These are phyloP conservation scores for Thalassaphorura encarpata DNA, from an alignment of 1,140 invertebrate species.

Conservation along the genomic window DNA sequence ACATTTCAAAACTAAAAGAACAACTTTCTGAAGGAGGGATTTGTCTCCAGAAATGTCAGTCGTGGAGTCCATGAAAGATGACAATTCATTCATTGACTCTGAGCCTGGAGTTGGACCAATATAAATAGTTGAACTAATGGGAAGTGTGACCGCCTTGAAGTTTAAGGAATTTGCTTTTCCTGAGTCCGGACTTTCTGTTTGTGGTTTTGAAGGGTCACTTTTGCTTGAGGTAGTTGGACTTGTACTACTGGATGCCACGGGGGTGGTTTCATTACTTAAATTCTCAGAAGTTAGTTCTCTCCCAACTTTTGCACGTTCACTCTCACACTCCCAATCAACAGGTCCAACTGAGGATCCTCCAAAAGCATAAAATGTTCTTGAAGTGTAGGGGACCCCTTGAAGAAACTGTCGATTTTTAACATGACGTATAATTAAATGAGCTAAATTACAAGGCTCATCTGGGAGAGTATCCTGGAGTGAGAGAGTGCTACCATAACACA, in stretches of 20 bases:
- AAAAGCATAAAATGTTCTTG: constrained; percentile 44
- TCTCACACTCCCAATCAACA: constrained; percentile 33
- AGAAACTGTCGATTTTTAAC: constrained; percentile 72
- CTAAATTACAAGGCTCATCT: constrained; percentile 73
- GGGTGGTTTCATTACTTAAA: constrained; percentile 3
- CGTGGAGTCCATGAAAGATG: constrained; percentile 12
- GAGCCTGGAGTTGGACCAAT: constrained; percentile 17
- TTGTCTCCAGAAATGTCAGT: constrained; percentile 40
- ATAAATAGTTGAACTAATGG: constrained; percentile 16
- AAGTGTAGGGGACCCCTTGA: constrained; percentile 52
- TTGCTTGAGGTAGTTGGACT: background rate
- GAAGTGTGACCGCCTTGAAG: background rate
- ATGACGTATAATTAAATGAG: constrained; percentile 69
- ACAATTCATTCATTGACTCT: constrained; percentile 1
- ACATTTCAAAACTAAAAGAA: constrained; percentile 71
- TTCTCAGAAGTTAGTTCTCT: constrained; percentile 1
- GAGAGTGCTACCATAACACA: constrained; percentile 79
- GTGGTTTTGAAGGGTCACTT: background rate
- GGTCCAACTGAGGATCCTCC: constrained; percentile 38
- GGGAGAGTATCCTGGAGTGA: constrained; percentile 53
- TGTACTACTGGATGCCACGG: constrained; percentile 6
- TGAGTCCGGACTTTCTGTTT: background rate
- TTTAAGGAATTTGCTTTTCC: background rate
- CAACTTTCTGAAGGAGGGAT: constrained; percentile 69
- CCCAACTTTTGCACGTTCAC: constrained; percentile 19